Conservation (phyloP, 2,113 vertebrate genomes). For the Nerophis lumbriciformis region DNA sequence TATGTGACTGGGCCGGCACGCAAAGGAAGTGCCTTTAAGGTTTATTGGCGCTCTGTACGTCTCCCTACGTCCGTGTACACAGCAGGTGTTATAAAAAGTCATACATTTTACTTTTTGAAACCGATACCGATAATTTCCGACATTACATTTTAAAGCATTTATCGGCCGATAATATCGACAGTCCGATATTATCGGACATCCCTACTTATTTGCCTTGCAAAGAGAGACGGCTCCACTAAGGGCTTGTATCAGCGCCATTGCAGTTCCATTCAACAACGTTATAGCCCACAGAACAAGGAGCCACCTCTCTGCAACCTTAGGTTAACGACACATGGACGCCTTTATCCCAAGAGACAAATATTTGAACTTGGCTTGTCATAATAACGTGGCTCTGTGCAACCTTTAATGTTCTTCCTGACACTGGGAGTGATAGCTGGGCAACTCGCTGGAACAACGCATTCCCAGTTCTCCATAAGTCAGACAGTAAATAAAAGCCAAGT, state of each 20-base stretch:
- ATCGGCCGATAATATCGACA: no score
- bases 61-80: no score
- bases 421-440: slow-evolving; percentile 37
- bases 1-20: no score
- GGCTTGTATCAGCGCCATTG: slow-evolving; percentile 17
- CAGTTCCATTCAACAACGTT: slow-evolving; percentile 39
- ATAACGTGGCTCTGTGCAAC: slow-evolving; percentile 38
- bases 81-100: no score
- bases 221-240: slow-evolving; percentile 27
- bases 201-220: background rate
- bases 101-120: no score
- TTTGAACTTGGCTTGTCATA: slow-evolving; percentile 46
- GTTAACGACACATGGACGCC: slow-evolving; percentile 51
- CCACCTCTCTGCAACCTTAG: slow-evolving; percentile 25
- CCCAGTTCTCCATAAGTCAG: slow-evolving; percentile 1
- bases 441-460: slow-evolving; percentile 10
- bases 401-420: slow-evolving; percentile 50
- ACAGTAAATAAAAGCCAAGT: slow-evolving; percentile 2
- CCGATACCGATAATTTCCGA: no score
- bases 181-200: no score
- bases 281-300: slow-evolving; percentile 38
- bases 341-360: slow-evolving; percentile 32
- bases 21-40: no score
- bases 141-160: no score
- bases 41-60: no score